Conservation (phyloP, 2,797 vertebrate species). For the Smutsia gigantea region DNA sequence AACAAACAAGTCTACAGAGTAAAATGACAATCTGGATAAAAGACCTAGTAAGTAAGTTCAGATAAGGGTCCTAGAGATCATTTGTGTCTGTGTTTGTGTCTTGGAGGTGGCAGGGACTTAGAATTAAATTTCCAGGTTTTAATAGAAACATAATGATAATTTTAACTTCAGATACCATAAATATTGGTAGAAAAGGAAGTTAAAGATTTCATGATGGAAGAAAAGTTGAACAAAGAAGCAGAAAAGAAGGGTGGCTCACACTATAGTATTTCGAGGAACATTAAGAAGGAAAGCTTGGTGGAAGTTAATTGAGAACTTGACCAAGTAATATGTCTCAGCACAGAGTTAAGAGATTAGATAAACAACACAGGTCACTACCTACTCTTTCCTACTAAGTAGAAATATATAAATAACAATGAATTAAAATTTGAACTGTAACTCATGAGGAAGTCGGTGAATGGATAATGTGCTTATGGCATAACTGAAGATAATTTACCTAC, state of each 20-base stretch:
- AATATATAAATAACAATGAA: background rate
- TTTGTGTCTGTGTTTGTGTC: background rate
- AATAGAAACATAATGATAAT: constrained; percentile 27
- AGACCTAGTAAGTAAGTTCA: background rate
- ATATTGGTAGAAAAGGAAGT: background rate
- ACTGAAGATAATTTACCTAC: background rate
- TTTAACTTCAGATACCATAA: constrained; percentile 35
- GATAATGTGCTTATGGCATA: constrained; percentile 13
- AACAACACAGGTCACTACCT: background rate
- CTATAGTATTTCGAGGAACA: background rate
- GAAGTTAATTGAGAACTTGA: background rate
- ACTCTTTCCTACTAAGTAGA: background rate
- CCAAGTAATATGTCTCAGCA: background rate
- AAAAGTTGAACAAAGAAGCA: constrained; percentile 12
- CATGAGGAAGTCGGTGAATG: constrained; percentile 11
- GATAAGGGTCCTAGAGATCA: background rate
- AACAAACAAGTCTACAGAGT: background rate
- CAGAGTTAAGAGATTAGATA: constrained; percentile 22
- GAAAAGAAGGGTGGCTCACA: background rate
- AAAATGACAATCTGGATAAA: constrained; percentile 25
- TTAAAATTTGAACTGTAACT: constrained; percentile 44
- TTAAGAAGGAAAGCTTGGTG: background rate
- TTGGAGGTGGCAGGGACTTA: background rate
- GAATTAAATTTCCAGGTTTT: constrained; percentile 19
- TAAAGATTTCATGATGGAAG: constrained; percentile 8